Evolutionary conservation across 2,797 vertebrate species (phyloP), one percentile per base, ranked within the genome.

Genomic region (Champsocephalus gunnari): DNA sequence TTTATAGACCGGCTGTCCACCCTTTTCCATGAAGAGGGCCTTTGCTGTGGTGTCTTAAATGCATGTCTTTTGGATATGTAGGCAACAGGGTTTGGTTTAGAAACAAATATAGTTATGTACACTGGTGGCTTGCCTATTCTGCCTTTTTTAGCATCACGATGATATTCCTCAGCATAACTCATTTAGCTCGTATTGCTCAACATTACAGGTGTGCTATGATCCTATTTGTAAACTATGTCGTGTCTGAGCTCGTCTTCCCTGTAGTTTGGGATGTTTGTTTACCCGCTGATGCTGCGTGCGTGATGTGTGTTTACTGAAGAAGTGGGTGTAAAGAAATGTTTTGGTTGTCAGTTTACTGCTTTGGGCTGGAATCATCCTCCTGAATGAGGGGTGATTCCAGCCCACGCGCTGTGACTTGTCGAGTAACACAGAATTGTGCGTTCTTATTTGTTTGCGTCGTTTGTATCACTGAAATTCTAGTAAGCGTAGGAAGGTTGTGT

Each of bases 31-130:
- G 63, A 65, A 19, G 34, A 57, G 63, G 55, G 56, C 49, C 74
- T 89, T 91, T 92, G 72, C 80, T 90, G 92, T 88, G 91, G 91
- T 87, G 66, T 78, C 68, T 75, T 81, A 82, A 86, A 81, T 82
- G 74, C 51, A 70, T 21, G 67, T 16, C 74, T 68, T 71, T 56
- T 73, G 56, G 76, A 83, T 66, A 50, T 63, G 73, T 28, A 73
- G 69, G 55, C 73, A 75, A 28, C 70, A 80, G 80, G 67, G 79
- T 79, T 59, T 87, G 83, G 84, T 87, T 88, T 68, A 58, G 72
- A 62, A 86, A 81, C 84, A 87, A 82, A 87, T 85, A 74, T 89
- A 87, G 87, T 56, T 38, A 28, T 71, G 56, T 59, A 68, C 55
- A 21, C 38, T 78, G 24, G 61, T 48, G 53, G 41, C 56, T 32